Base-by-base conservation (phyloP, 2,113 vertebrate genomes). In the Sphyrna mokarran region DNA sequence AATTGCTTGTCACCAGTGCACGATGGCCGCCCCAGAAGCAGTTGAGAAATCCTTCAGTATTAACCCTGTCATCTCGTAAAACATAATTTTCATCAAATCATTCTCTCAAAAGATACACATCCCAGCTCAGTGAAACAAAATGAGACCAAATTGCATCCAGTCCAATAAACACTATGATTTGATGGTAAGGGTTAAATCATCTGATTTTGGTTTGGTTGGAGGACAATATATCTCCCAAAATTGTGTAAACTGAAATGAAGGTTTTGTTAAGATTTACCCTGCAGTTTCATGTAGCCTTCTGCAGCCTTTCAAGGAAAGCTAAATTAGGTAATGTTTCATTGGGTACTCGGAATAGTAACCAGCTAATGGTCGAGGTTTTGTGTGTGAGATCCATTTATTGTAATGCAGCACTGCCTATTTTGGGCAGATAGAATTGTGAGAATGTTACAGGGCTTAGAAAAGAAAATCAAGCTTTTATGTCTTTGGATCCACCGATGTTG, bases 301-400 rank as follows among this genome's bases (percentile, higher is more conserved):
- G 94, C 37, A 43, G 94, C 43, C 69, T 54, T 93, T 95, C 37
- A 48, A 33, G 48, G 68, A 29, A 54, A 48, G 94, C 94, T 95
- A 95, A 95, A 95, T 95, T 95, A 95, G 94, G 94, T 76, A 95
- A 95, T 95, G 94, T 95, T 95, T 95, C 94, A 95, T 33, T 29
- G 48, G 94, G 22, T 48, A 54, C 94, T 95, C 69, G 40, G 94
- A 95, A 95, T 72, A 95, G 94, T 95, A 72, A 54, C 94, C 94
- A 95, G 68, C 94, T 72, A 95, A 95, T 33, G 68, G 40, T 20
- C 16, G 40, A 26, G 68, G 23, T 70, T 95, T 40, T 63, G 66
- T 95, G 1, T 23, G 40, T 29, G 68, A 40, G 48, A 48, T 72
- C 26, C 94, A 95, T 95, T 95, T 72, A 37, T 48, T 72, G 22